Evolutionary conservation across 2,797 vertebrate genomes (phyloP), one percentile per base, ranked within the genome.

Genomic region (Danio aesculapii): DNA sequence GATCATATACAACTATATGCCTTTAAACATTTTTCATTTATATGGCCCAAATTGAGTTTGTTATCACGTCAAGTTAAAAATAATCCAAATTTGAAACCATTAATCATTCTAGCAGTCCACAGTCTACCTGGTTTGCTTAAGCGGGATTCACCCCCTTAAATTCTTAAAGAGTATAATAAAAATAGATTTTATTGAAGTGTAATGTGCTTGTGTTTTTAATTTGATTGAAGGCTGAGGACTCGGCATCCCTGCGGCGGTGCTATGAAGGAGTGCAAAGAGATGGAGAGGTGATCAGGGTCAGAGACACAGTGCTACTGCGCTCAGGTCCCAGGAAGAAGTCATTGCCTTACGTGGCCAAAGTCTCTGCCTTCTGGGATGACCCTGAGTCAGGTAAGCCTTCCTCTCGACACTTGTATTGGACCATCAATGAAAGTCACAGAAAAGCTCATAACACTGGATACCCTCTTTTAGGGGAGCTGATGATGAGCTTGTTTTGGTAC

Each of bases 401-500:
- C 6, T 30, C 57, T 41, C 4, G 59, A 39, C 14, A 4, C 4
- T 39, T 1, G n/a, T n/a, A n/a, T n/a, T n/a, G n/a, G n/a, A n/a
- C n/a, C 19, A 39, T 41, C 10, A 58, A 8, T 52, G 44, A n/a
- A 61, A 66, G 7, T 55, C 11, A 17, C 59, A 66, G 49, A 57
- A 73, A 8, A 55, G 50, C 50, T 72, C 19, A 57, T 59, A 72
- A 58, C 46, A 39, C 70, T 44, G 1, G 9, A 21, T 62, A 69
- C 57, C 69, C 82, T 69, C 78, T 76, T 81, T 52, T 89, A 99
- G 98, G 97, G 88, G 97, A 99, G 92, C 93, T 99, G 94, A 99
- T 99, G 97, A 99, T 99, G 97, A 99, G 98, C 90, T 95, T 99
- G 90, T 96, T 99, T 93, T 99, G 98, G 98, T 99, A 99, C 93